Percentiles rank a stretch among this genome's conserved stretches.
Evolutionary conservation across 2,797 vertebrate genomes (phyloP).

Genomic region (Siniperca obscura): DNA sequence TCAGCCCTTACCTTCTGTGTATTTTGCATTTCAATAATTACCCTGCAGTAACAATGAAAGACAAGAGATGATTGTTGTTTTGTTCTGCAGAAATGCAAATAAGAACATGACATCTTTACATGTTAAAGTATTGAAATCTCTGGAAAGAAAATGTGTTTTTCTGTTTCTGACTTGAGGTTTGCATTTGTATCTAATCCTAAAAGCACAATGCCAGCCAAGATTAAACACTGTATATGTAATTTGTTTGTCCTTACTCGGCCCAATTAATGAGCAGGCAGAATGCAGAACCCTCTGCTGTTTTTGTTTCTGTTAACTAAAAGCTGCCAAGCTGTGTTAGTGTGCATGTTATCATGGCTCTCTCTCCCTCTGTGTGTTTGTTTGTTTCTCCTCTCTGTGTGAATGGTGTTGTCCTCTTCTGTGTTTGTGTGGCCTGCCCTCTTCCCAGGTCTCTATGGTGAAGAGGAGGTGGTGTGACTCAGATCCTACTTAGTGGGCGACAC

Average conservation of each 20-base stretch:
- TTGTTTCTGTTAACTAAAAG: no score
- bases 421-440: no score
- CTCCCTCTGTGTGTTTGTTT: no score
- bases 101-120: constrained; percentile 13
- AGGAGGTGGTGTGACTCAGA: no score
- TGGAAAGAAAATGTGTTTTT: neutral
- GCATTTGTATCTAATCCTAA: constrained; percentile 20
- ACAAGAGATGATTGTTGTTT: constrained; percentile 42
- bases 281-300: no score
- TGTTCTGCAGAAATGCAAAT: constrained; percentile 41
- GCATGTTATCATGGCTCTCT: no score
- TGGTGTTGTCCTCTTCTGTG: no score
- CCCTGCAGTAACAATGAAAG: constrained; percentile 22
- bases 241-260: neutral
- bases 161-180: neutral
- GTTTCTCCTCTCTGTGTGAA: no score
- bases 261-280: neutral
- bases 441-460: no score
- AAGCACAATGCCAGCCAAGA: constrained; percentile 3
- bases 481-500: no score
- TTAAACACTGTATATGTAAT: neutral
- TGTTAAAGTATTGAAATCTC: constrained; percentile 16
- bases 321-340: no score
- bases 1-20: constrained; percentile 28
- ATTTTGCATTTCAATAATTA: constrained; percentile 48